Evolutionary conservation across 2,797 vertebrate genomes (phyloP).

Genomic region (Pyrrhura leucotis): DNA sequence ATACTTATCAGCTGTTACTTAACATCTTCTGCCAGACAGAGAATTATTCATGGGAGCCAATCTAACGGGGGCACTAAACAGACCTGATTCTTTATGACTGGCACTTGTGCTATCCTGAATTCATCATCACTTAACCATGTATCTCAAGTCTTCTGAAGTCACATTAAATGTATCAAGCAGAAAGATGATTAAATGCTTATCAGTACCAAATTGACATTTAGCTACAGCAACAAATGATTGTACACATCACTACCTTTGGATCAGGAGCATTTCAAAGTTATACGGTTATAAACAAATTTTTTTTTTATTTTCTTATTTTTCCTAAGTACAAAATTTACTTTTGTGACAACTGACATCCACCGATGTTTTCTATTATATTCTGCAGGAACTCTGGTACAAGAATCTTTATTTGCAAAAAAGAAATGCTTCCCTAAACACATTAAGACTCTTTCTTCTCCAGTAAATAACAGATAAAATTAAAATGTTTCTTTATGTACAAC

Average conservation of each 20-base stretch:
- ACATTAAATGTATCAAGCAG: background rate
- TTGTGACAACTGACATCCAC: background rate
- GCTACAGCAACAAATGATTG: conserved; percentile 10
- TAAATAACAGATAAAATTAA: background rate
- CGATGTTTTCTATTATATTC: background rate
- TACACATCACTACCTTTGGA: background rate
- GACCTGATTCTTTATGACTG: background rate
- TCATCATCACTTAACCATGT: background rate
- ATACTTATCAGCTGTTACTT: background rate
- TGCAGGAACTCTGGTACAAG: background rate
- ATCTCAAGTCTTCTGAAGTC: background rate
- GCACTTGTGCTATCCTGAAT: background rate
- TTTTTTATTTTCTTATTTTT: background rate
- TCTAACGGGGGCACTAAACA: background rate
- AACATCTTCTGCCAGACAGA: background rate
- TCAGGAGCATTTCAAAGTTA: background rate
- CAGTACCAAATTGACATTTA: conserved; percentile 4
- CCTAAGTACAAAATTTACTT: background rate
- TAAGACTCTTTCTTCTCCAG: background rate
- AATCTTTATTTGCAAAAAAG: background rate
- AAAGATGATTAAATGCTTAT: conserved; percentile 42
- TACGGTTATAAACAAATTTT: background rate
- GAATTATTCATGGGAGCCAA: background rate
- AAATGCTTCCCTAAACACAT: background rate
- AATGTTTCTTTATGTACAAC: background rate